These are phyloP conservation scores for Triplophysa bombifrons DNA, from an alignment of 2,797 vertebrate genomes.

Conservation along the genomic window DNA sequence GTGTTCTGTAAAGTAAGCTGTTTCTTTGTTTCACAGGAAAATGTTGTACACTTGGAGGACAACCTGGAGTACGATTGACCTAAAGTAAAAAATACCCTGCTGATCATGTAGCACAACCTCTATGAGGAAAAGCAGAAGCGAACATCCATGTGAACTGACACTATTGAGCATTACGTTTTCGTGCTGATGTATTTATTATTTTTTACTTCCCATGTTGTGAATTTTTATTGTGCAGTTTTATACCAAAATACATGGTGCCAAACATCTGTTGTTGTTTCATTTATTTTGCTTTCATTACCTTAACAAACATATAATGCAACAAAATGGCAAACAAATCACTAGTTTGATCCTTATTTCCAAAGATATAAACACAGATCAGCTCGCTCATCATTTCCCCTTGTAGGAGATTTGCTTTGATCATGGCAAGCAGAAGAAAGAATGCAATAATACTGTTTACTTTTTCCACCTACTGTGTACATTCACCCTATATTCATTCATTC, in stretches of 20 bases:
- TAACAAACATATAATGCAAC: neutral
- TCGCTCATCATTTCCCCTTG: neutral
- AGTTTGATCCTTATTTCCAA: neutral
- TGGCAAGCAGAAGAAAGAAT: slow-evolving; percentile 19
- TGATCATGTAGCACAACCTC: slow-evolving; percentile 36
- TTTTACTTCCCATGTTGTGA: neutral
- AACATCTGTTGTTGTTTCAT: slow-evolving; percentile 16
- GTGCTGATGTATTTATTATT: slow-evolving; percentile 45
- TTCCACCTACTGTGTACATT: slow-evolving; percentile 20
- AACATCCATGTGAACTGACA: slow-evolving; percentile 3
- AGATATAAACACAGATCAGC: neutral
- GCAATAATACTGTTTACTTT: slow-evolving; percentile 27
- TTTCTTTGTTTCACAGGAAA: slow-evolving; percentile 63
- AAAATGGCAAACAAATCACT: neutral
- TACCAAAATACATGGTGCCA: slow-evolving; percentile 35
- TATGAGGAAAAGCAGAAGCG: slow-evolving; percentile 4
- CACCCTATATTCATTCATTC: slow-evolving; percentile 6
- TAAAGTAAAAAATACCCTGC: slow-evolving; percentile 31
- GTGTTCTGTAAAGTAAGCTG: slow-evolving; percentile 3
- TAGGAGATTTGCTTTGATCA: slow-evolving; percentile 10
- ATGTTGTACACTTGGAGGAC: slow-evolving; percentile 62
- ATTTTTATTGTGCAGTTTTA: slow-evolving; percentile 46
- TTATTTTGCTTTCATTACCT: neutral
- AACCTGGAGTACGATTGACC: slow-evolving; percentile 71
- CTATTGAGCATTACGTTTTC: slow-evolving; percentile 20